Percentiles rank a stretch among this genome's conserved stretches.
These are phyloP conservation scores for Lasioglossum calceatum DNA, from an alignment of 2,888 invertebrate species.

Conservation along the genomic window DNA sequence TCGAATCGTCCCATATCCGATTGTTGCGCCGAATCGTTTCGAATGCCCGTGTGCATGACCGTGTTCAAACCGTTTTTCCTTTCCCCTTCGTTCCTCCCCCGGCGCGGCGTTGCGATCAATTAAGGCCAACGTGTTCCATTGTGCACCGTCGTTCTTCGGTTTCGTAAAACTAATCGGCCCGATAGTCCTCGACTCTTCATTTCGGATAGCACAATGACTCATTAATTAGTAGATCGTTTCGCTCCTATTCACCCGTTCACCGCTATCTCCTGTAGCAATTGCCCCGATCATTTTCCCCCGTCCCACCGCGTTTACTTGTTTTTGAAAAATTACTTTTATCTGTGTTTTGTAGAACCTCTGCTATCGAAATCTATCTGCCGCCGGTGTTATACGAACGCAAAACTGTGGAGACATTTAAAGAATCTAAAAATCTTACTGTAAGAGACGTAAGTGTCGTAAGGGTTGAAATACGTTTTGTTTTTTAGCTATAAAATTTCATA, in stretches of 20 bases:
- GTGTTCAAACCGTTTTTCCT: constrained; percentile 60
- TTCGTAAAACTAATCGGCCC: constrained; percentile 53
- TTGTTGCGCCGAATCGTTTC: constrained; percentile 62
- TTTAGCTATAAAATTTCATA: too few relatives aligned
- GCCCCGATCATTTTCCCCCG: neutral
- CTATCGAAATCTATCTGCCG: too few relatives aligned
- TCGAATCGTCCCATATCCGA: constrained; percentile 69
- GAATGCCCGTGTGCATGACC: constrained; percentile 23
- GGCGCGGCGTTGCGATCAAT: constrained; percentile 47
- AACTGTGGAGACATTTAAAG: too few relatives aligned
- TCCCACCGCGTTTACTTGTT: neutral
- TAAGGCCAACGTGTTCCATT: constrained; percentile 57
- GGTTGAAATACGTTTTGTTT: too few relatives aligned
- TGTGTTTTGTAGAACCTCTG: too few relatives aligned
- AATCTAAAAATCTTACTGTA: too few relatives aligned
- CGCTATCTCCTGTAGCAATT: neutral
- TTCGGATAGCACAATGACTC: constrained; percentile 19
- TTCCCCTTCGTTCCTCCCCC: constrained; percentile 27
- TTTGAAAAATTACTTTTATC: too few relatives aligned
- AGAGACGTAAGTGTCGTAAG: too few relatives aligned
- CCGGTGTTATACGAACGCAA: too few relatives aligned
- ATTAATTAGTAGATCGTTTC: constrained; percentile 27
- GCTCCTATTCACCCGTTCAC: neutral
- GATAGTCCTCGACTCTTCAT: constrained; percentile 13
- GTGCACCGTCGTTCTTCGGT: constrained; percentile 21